Base-by-base conservation (phyloP, 2,888 invertebrate species). In the Mesorhabditis sp. region DNA sequence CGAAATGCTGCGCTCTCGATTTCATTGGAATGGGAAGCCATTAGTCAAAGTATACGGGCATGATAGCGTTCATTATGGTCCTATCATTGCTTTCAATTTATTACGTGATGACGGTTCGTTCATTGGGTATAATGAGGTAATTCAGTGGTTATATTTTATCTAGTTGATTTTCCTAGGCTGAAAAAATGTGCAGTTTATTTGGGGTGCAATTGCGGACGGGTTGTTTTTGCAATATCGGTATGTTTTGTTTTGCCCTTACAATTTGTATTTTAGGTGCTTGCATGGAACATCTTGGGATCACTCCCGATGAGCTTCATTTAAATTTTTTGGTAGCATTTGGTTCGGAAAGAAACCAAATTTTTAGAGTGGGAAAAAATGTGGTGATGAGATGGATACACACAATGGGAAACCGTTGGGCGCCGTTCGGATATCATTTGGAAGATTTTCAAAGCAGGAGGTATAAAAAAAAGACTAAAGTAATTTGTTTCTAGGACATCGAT, bases 151-250 rank as follows among this genome's bases (percentile, higher is more conserved):
- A 42, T n/a, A n/a, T 65, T 73, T 66, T 67, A 4, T n/a, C 41
- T 5, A 7, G 4, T 2, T n/a, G 62, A 13, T 69, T 58, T 70
- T 42, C 4, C 13, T 87, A 93, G 92, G 92, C 95, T 72, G 90
- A 93, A 82, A 92, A 93, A 83, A 91, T 96, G 89, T 92, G 94
- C 0, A 91, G 93, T 77, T 88, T 95, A 68, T 91, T 93, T 86
- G 91, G 91, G 80, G 91, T 97, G 67, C 91, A 91, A 78, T 86
- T 97, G 62, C 90, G 97, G 75, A 94, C 94, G 2, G 97, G 97
- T 0, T 96, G 96, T 86, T 94, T 95, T 86, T 97, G 97, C 86
- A 97, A 97, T 88, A 92, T 94, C 2, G 97, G 58, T 96, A 13
- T 50, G 58, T 28, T 28, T 28, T 28, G 28, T 28, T 28, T 28